Conservation (phyloP, 2,797 vertebrate genomes). For the Serranus cabrilla region DNA sequence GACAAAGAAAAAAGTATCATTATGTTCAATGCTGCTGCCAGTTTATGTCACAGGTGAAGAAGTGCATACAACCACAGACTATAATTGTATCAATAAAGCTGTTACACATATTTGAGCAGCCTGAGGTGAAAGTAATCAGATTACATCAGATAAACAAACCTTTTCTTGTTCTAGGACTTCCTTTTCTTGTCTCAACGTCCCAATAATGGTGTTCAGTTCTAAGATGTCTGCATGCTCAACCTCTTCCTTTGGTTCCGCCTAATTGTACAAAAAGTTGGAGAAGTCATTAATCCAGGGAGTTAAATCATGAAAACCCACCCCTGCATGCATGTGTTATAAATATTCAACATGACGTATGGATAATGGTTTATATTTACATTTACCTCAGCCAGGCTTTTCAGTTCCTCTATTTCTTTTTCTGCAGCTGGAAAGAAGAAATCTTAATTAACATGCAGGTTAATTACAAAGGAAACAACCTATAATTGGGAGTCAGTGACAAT, state of each 20-base stretch:
- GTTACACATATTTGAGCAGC: not conserved
- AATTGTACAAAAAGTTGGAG: conserved; percentile 3
- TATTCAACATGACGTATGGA: not conserved
- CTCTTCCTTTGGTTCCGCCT: conserved; percentile 80
- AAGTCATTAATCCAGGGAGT: not conserved
- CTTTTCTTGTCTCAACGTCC: conserved; percentile 86
- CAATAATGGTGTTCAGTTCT: conserved; percentile 87
- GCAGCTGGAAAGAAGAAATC: conserved; percentile 84
- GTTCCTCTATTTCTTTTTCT: conserved; percentile 89
- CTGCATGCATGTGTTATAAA: not conserved
- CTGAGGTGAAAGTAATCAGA: not conserved
- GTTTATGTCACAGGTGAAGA: not conserved
- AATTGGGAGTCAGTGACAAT: too few species aligned
- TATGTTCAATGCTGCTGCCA: not conserved
- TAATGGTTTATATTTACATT: conserved; percentile 50
- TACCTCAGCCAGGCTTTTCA: conserved; percentile 88
- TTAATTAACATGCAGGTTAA: conserved; percentile 13
- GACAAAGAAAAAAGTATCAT: not conserved
- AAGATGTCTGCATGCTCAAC: conserved; percentile 87
- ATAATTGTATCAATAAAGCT: not conserved
- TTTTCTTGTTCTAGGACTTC: conserved; percentile 85
- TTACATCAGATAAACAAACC: conserved; percentile 70
- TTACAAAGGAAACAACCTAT: not conserved
- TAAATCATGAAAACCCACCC: not conserved
- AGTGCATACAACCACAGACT: not conserved